A percentile compares a stretch with the other conserved stretches of the same genome.
Conservation (phyloP, 2,113 vertebrate species). For the Clarias batrachus region DNA sequence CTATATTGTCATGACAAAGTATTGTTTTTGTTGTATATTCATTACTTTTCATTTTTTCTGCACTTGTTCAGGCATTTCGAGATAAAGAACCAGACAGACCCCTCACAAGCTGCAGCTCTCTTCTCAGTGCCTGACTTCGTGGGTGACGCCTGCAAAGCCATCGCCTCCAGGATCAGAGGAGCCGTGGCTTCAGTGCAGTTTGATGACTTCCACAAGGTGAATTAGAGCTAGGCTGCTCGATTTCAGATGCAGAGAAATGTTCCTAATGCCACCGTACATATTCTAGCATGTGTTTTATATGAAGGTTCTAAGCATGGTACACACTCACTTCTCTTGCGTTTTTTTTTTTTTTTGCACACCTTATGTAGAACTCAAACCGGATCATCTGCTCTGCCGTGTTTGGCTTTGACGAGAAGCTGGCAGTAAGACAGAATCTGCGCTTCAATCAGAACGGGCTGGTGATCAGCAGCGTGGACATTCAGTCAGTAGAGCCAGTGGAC, state of each 20-base stretch:
- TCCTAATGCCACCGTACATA: too few species aligned
- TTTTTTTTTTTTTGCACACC: too few species aligned
- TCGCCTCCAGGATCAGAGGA: slow-evolving; percentile 84
- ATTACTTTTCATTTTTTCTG: not conserved
- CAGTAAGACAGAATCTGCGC: slow-evolving; percentile 66
- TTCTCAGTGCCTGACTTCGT: slow-evolving; percentile 86
- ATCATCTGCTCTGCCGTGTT: slow-evolving; percentile 88
- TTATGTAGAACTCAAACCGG: slow-evolving; percentile 79
- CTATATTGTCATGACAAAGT: too few species aligned
- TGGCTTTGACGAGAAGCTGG: slow-evolving; percentile 79
- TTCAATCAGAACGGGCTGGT: slow-evolving; percentile 83
- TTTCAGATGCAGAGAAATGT: not conserved
- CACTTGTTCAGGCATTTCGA: slow-evolving; percentile 81
- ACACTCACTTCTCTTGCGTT: not conserved
- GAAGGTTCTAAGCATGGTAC: not conserved
- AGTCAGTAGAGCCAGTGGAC: slow-evolving; percentile 88
- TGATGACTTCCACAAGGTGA: slow-evolving; percentile 89
- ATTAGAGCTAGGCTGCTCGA: not conserved
- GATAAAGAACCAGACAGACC: slow-evolving; percentile 53
- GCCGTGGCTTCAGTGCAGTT: slow-evolving; percentile 87
- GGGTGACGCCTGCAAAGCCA: slow-evolving; percentile 85
- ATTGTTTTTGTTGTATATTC: not conserved
- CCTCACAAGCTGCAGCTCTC: slow-evolving; percentile 61
- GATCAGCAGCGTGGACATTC: slow-evolving; percentile 89
- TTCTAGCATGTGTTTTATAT: not conserved